Conservation (phyloP, 2,113 vertebrate species). For the Pelodiscus sinensis region DNA sequence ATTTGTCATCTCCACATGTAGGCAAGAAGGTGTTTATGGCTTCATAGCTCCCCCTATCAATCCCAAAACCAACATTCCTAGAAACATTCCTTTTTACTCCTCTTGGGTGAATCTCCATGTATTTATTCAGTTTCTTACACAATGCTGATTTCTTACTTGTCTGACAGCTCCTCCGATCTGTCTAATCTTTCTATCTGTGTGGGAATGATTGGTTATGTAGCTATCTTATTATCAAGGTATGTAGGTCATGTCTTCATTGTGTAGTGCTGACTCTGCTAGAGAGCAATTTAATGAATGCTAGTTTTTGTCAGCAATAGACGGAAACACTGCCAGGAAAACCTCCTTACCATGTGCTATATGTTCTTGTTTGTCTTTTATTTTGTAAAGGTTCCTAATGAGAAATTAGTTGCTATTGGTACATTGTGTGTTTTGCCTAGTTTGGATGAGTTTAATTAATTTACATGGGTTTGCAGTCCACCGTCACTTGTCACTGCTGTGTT, state of each 20-base stretch:
- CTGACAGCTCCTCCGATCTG: neutral
- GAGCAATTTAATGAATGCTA: constrained; percentile 36
- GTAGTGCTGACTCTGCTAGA: constrained; percentile 57
- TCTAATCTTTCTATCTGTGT: neutral
- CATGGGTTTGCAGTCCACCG: neutral
- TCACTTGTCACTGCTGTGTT: neutral
- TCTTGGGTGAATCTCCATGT: constrained; percentile 30
- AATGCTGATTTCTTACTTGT: constrained; percentile 18
- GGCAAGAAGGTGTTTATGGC: neutral
- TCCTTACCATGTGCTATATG: neutral
- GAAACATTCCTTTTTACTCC: neutral
- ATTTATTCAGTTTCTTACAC: neutral
- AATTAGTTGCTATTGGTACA: neutral
- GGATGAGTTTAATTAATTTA: neutral
- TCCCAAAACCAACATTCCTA: constrained; percentile 10
- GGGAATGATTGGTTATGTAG: neutral
- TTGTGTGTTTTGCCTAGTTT: neutral
- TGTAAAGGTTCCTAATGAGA: neutral
- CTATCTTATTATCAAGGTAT: constrained; percentile 60
- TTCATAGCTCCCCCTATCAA: neutral
- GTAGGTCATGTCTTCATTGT: constrained; percentile 67
- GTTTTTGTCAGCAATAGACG: constrained; percentile 36
- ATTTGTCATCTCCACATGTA: neutral
- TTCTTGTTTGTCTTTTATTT: constrained; percentile 19
- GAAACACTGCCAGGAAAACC: neutral